Evolutionary conservation across 2,888 invertebrate species (phyloP).

Genomic region (Yponomeuta sedellus): DNA sequence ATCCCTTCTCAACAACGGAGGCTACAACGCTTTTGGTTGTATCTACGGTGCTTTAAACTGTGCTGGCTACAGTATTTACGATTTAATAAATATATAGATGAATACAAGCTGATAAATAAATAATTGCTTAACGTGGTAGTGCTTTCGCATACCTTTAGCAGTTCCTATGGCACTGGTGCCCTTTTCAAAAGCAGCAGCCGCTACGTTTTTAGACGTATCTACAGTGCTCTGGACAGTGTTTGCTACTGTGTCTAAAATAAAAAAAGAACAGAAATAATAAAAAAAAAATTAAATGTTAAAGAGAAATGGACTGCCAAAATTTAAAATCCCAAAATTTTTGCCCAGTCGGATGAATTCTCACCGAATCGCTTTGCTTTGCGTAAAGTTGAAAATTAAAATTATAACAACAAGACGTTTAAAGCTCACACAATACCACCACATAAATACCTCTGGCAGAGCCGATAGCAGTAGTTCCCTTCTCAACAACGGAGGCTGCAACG

Average conservation of each 20-base stretch:
- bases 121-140: too few species aligned
- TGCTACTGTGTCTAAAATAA: slow-evolving; percentile 25
- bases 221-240: slow-evolving; percentile 26
- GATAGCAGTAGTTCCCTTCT: slow-evolving; percentile 38
- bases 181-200: too few species aligned
- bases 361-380: too few species aligned
- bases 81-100: not conserved
- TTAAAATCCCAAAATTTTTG: too few species aligned
- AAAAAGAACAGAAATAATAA: slow-evolving; percentile 25
- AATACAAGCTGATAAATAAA: too few species aligned
- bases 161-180: slow-evolving; percentile 4
- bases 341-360: too few species aligned
- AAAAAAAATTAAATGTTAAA: not conserved
- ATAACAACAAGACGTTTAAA: too few species aligned
- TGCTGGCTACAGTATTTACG: slow-evolving; percentile 43
- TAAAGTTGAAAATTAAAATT: too few species aligned
- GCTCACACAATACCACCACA: not conserved
- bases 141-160: too few species aligned
- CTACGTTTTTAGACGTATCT: too few species aligned
- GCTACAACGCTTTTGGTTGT: slow-evolving; percentile 37
- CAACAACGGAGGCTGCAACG: slow-evolving; percentile 39
- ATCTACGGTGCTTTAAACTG: slow-evolving; percentile 42
- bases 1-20: not conserved
- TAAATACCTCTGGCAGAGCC: slow-evolving; percentile 15
- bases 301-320: too few species aligned